Evolutionary conservation across 2,113 vertebrate genomes (phyloP).

Genomic region (Chaenogobius annularis): DNA sequence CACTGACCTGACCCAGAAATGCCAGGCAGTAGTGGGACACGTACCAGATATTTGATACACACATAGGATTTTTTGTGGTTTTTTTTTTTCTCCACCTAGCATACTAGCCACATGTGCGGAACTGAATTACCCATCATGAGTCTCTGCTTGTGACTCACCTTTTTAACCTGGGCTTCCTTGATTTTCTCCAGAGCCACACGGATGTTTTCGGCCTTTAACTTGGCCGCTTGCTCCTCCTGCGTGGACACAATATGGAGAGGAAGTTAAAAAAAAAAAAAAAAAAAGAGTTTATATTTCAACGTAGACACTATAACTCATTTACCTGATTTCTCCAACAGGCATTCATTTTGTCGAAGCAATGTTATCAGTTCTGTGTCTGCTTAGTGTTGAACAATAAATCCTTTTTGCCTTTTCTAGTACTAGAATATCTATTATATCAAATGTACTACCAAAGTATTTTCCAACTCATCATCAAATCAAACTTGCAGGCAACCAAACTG

Average conservation of each 20-base stretch:
- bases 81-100: not conserved
- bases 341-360: constrained; percentile 35
- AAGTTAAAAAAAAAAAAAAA: not conserved
- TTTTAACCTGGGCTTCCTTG: constrained; percentile 96
- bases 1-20: constrained; percentile 69
- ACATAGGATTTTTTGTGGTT: not conserved
- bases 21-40: constrained; percentile 9
- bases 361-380: constrained; percentile 32
- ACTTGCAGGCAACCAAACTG: not conserved
- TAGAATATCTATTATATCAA: not conserved
- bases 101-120: not conserved
- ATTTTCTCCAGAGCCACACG: constrained; percentile 93
- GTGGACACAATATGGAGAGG: not conserved
- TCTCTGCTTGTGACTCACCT: constrained; percentile 72
- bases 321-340: constrained; percentile 64
- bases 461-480: not conserved
- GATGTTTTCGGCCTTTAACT: constrained; percentile 90
- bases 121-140: not conserved
- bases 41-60: not conserved
- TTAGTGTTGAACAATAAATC: not conserved
- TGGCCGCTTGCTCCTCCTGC: constrained; percentile 71
- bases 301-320: not conserved
- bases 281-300: not conserved
- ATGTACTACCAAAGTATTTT: not conserved
- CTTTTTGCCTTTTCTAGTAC: not conserved